Evolutionary conservation across 1,140 invertebrate genomes (phyloP), one percentile per base, ranked within the genome.

Genomic region (Drosophila athabasca): DNA sequence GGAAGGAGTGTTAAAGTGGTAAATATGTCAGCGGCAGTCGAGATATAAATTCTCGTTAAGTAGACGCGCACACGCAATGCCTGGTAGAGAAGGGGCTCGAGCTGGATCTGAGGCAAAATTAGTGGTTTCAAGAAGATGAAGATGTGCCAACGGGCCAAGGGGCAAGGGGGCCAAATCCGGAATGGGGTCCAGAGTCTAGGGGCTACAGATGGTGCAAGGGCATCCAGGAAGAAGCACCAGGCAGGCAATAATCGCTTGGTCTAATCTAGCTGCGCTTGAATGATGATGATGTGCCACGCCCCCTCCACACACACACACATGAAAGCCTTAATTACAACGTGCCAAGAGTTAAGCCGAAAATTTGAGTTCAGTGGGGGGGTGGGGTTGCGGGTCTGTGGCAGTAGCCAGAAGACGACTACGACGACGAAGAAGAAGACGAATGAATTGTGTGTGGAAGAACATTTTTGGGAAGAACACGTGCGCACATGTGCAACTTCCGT

Each of bases 401-500:
- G 7, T 11, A 35, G 31, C 35, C 35, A 39, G 9, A 11, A 39
- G 35, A 31, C 61, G 5, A 26, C 24, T 3, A 11, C 11, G 35
- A 31, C 61, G 5, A 26, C 24, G 24, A 26, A 54, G 39, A 22
- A 49, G 44, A 69, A 69, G 52, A 70, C 67, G 67, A 58, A 70
- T 70, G 67, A 69, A 70, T 70, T 70, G 67, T 74, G 54, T 39
- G 50, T 13, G 13, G 52, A 15, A 31, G 35, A 15, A 29, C 54
- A 46, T 29, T 57, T 73, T 74, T 74, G 13, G 61, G 49, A 4
- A 70, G 79, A 82, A 88, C 79, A 88, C 83, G 83, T 88, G 83
- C 83, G 83, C 83, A 87, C 83, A 87, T 87, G 83, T 87, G 83
- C 83, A 87, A 87, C 83, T 87, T 87, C 83, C 83, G 83, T 79